Percentiles rank a stretch among this genome's conserved stretches.
Evolutionary conservation across 2,113 vertebrate species (phyloP).

Genomic region (Antechinus flavipes): DNA sequence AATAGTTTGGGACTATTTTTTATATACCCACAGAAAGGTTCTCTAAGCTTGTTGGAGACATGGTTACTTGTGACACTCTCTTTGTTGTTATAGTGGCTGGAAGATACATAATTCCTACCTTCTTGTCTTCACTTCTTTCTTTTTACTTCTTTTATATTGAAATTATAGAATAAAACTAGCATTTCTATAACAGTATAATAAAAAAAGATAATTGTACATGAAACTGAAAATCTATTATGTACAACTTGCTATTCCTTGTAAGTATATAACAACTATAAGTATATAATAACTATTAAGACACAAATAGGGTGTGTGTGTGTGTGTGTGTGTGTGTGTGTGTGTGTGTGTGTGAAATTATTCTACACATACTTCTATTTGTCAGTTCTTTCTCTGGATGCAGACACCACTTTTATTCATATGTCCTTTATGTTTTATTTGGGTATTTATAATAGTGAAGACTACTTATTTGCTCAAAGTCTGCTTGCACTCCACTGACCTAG

Average conservation of each 20-base stretch:
- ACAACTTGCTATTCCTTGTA: background rate
- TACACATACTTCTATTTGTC: background rate
- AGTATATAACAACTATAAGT: no score
- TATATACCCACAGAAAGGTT: background rate
- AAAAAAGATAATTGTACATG: background rate
- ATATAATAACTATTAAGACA: background rate
- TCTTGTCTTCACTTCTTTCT: background rate
- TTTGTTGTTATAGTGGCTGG: background rate
- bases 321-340: background rate
- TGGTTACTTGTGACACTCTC: background rate
- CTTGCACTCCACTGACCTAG: background rate
- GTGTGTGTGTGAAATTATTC: background rate
- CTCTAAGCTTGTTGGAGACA: background rate
- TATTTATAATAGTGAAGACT: background rate
- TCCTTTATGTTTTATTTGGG: background rate
- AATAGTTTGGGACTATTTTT: background rate
- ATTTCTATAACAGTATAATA: background rate
- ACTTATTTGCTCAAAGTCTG: background rate
- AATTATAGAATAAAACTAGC: background rate
- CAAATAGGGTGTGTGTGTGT: background rate
- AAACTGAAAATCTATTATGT: background rate
- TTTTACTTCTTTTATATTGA: background rate
- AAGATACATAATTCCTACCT: background rate
- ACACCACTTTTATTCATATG: background rate
- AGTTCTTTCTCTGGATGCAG: background rate